Percentiles rank a stretch among this genome's conserved stretches.
Evolutionary conservation across 2,113 vertebrate genomes (phyloP).

Genomic region (Pterocles burchelli): DNA sequence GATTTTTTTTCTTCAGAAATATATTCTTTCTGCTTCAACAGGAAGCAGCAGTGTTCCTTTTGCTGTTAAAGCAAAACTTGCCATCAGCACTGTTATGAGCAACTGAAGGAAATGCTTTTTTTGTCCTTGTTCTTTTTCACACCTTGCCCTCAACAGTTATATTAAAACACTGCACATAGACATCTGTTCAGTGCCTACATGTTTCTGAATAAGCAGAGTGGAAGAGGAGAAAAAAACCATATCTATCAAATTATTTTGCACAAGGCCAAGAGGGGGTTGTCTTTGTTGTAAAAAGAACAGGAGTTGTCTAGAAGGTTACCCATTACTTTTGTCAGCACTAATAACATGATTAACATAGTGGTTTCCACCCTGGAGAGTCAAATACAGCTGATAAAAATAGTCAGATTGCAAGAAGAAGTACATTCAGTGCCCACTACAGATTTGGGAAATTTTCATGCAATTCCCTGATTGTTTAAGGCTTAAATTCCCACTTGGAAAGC

Average conservation of each 20-base stretch:
- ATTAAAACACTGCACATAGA: background rate
- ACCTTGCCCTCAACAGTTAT: background rate
- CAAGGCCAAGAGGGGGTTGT: background rate
- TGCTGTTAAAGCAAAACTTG: conserved; percentile 26
- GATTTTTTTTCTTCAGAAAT: conserved; percentile 15
- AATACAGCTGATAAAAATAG: background rate
- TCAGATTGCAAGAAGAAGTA: background rate
- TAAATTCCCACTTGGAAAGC: background rate
- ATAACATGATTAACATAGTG: background rate
- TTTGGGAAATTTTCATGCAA: background rate
- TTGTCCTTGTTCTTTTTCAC: background rate
- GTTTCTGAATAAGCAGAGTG: background rate
- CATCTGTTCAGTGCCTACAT: background rate
- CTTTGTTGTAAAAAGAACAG: background rate
- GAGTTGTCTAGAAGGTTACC: background rate
- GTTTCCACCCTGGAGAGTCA: background rate
- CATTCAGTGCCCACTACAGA: background rate
- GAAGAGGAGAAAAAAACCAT: background rate
- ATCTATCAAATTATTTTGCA: background rate
- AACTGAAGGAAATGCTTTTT: background rate
- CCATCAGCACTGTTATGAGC: background rate
- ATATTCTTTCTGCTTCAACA: conserved; percentile 36
- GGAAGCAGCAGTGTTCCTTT: background rate
- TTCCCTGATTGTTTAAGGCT: background rate
- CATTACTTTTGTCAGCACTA: background rate